Evolutionary conservation across 2,113 vertebrate genomes (phyloP).

Genomic region (Crotalus viridis): DNA sequence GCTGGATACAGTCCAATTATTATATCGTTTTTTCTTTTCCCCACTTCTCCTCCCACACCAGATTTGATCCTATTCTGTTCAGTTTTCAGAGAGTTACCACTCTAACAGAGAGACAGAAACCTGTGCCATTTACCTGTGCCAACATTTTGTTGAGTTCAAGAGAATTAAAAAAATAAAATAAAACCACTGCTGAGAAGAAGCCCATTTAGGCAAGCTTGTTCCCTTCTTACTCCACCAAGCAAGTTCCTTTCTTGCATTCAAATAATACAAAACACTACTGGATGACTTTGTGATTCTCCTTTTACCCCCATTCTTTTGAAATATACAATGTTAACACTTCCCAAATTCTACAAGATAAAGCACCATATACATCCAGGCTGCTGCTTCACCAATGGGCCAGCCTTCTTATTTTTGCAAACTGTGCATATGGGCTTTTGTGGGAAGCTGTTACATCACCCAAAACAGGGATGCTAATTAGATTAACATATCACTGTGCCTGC

Average conservation of each 20-base stretch:
- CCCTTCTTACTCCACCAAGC: conserved; percentile 5
- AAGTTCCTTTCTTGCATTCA: not conserved
- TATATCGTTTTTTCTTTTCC: not conserved
- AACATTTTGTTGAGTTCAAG: not conserved
- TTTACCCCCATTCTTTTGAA: not conserved
- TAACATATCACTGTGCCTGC: conserved; percentile 16
- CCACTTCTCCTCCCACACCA: not conserved
- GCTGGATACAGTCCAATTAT: not conserved
- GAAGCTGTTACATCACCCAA: not conserved
- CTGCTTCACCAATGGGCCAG: not conserved
- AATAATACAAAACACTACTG: not conserved
- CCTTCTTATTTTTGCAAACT: not conserved
- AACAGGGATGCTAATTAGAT: conserved; percentile 24
- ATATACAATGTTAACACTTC: rapidly evolving
- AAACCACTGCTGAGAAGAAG: not conserved
- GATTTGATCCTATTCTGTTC: not conserved
- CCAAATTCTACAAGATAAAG: not conserved
- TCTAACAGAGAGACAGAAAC: not conserved
- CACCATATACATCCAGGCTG: not conserved
- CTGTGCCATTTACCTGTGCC: not conserved
- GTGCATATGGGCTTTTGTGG: not conserved
- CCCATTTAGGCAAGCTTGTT: not conserved
- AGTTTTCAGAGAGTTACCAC: not conserved
- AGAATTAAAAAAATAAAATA: not conserved
- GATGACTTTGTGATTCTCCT: not conserved